Evolutionary conservation across 2,888 invertebrate species (phyloP).

Genomic region (Trichacis sp.): DNA sequence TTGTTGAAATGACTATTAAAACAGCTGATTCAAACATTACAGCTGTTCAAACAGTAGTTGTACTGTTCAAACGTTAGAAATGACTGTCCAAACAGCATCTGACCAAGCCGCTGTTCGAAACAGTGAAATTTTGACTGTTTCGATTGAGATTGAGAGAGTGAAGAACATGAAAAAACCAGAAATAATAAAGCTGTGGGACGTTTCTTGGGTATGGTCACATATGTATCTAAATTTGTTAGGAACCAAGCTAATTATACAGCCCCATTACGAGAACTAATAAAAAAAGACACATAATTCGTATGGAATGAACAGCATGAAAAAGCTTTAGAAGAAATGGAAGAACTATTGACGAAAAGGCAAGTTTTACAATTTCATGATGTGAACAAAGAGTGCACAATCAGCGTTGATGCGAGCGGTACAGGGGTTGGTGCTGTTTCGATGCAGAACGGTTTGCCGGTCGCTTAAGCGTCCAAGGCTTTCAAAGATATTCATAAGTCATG

Average conservation of each 20-base stretch:
- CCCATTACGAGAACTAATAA: constrained; percentile 19
- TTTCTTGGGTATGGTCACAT: constrained; percentile 38
- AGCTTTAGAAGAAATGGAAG: constrained; percentile 34
- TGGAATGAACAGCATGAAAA: constrained; percentile 27
- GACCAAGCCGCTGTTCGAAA: no score
- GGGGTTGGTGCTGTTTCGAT: constrained; percentile 41
- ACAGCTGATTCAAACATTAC: no score
- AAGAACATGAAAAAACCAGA: constrained; percentile 8
- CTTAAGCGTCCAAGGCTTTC: constrained; percentile 42
- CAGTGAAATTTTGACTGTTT: no score
- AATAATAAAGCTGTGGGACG: constrained; percentile 27
- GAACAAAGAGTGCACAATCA: constrained; percentile 26
- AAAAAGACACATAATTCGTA: constrained; percentile 21
- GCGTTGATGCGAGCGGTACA: constrained; percentile 44
- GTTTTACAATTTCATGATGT: constrained; percentile 37
- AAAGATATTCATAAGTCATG: constrained; percentile 32
- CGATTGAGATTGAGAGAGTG: no score
- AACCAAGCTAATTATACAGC: constrained; percentile 15
- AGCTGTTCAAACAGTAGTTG: no score
- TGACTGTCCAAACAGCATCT: no score
- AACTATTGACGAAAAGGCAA: constrained; percentile 21
- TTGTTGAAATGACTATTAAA: no score
- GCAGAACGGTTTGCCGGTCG: constrained; percentile 37
- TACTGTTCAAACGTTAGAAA: no score
- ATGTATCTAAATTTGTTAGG: constrained; percentile 33